Evolutionary conservation across 2,888 invertebrate genomes (phyloP).

Genomic region (Drosophila austrosaltans): DNA sequence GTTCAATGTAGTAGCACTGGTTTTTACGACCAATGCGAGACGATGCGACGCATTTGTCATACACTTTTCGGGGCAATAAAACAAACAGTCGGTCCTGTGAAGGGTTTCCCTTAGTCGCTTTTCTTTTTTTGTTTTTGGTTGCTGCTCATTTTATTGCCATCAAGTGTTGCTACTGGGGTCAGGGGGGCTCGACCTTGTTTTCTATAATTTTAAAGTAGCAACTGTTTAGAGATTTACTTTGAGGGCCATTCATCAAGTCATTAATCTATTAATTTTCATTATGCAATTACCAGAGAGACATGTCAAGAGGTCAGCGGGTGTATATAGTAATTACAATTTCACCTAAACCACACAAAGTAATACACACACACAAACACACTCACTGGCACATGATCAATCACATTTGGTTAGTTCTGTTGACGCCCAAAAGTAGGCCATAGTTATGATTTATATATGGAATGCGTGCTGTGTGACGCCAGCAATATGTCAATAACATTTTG

Average conservation of each 20-base stretch:
- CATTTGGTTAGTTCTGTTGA: conserved; percentile 29
- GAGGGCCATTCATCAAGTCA: conserved; percentile 24
- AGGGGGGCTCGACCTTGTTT: not conserved
- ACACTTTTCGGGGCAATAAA: conserved; percentile 70
- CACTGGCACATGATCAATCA: conserved; percentile 53
- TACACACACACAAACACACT: conserved; percentile 8
- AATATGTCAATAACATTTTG: conserved; percentile 36
- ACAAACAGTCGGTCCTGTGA: conserved; percentile 41
- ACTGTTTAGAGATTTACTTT: conserved; percentile 30
- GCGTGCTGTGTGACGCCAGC: conserved; percentile 2
- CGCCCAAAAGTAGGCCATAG: conserved; percentile 40
- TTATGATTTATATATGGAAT: conserved; percentile 49
- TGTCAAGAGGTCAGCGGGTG: conserved; percentile 56
- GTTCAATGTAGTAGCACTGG: not conserved
- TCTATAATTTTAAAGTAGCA: conserved; percentile 29
- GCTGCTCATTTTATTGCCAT: conserved; percentile 32
- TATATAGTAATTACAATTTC: conserved; percentile 58
- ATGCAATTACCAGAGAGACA: conserved; percentile 43
- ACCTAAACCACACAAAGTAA: not conserved
- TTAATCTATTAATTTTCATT: conserved; percentile 59
- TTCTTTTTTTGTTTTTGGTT: conserved; percentile 20
- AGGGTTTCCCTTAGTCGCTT: conserved; percentile 28
- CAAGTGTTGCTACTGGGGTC: conserved; percentile 7
- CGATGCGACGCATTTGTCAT: conserved; percentile 67
- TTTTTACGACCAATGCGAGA: conserved; percentile 57